These are phyloP conservation scores for Mustelus asterias DNA, from an alignment of 2,113 vertebrate species.

Conservation along the genomic window DNA sequence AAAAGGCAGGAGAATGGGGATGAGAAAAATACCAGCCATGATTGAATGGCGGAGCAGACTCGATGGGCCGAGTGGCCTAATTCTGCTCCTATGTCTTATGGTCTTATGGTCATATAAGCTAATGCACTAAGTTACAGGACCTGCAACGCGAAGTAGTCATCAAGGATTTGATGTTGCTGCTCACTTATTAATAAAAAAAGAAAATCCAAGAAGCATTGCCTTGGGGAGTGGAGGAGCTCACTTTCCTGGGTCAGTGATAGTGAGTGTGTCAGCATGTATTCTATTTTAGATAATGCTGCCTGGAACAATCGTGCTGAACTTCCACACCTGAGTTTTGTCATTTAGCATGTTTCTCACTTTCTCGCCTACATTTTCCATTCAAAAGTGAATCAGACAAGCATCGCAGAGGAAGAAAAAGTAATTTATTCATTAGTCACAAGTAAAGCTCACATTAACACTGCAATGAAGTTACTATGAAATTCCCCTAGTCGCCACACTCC, in stretches of 20 bases:
- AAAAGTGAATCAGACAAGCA: background rate
- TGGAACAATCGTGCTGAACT: background rate
- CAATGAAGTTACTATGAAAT: no score
- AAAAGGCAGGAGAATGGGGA: no score
- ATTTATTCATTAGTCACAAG: no score
- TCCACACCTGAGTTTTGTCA: background rate
- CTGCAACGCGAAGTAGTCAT: no score
- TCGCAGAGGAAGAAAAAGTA: background rate
- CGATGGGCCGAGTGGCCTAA: no score
- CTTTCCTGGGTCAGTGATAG: background rate
- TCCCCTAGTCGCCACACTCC: no score
- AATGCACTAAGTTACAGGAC: background rate
- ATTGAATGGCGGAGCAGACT: no score
- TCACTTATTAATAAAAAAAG: background rate
- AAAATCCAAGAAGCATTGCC: background rate
- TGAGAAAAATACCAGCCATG: no score
- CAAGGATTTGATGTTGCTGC: background rate
- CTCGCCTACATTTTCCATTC: background rate
- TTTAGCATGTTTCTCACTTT: background rate
- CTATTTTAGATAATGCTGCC: background rate
- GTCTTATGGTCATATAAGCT: no score
- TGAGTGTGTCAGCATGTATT: background rate
- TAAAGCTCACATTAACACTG: no score
- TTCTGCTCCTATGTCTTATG: no score
- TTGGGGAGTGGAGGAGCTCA: background rate